Evolutionary conservation across 2,888 invertebrate species (phyloP).

Genomic region (Pseudolycoriella hygida): DNA sequence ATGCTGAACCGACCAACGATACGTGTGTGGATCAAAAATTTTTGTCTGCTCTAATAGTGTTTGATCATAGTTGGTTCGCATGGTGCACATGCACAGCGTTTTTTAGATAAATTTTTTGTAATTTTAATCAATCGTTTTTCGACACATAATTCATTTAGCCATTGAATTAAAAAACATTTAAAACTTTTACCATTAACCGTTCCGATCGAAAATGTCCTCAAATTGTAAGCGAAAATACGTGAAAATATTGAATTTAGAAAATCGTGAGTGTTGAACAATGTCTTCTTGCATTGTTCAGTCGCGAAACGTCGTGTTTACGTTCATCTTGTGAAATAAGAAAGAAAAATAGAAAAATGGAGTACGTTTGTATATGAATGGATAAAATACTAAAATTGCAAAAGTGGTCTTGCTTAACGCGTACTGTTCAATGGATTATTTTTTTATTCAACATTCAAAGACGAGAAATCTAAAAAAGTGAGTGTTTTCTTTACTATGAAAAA

Average conservation of each 20-base stretch:
- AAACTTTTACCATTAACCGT: no score
- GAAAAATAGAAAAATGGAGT: neutral
- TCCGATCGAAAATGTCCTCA: no score
- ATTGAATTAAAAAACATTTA: no score
- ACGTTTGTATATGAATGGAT: neutral
- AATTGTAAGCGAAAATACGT: no score
- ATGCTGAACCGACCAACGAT: neutral
- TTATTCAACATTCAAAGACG: neutral
- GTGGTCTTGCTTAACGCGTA: neutral
- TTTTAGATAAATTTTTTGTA: conserved; percentile 14
- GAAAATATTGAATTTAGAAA: neutral
- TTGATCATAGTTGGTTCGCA: conserved; percentile 26
- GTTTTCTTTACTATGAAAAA: neutral
- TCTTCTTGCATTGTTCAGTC: neutral
- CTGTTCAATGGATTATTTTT: neutral
- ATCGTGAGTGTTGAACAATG: neutral
- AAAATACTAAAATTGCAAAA: neutral
- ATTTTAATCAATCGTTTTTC: conserved; percentile 4
- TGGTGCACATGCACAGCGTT: conserved; percentile 26
- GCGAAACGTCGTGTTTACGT: neutral
- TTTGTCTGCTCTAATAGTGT: conserved; percentile 16
- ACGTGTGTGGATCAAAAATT: conserved; percentile 10
- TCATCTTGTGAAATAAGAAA: neutral
- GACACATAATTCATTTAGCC: neutral
- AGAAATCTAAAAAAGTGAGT: neutral